Conservation (phyloP, 2,888 invertebrate genomes). For the Eristalis tenax region DNA sequence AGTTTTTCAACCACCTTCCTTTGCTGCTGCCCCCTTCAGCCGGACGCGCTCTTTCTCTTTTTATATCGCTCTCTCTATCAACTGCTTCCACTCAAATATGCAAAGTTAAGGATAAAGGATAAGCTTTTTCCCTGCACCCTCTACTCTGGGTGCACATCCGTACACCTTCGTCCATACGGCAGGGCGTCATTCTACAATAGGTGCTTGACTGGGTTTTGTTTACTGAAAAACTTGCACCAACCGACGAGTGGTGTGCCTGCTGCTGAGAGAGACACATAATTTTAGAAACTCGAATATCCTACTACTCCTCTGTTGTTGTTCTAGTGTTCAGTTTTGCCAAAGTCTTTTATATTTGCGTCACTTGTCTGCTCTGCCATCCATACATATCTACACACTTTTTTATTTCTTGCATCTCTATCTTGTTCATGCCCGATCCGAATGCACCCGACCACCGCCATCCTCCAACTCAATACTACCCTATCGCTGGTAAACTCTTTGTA, state of each 20-base stretch:
- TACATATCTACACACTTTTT: conserved; percentile 44
- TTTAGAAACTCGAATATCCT: conserved; percentile 52
- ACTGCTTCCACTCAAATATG: conserved; percentile 61
- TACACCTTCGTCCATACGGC: neutral
- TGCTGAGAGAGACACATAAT: conserved; percentile 27
- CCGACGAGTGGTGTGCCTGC: neutral
- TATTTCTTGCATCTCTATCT: neutral
- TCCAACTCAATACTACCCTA: neutral
- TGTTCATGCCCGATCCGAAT: neutral
- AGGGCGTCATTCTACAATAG: conserved; percentile 33
- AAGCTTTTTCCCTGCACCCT: conserved; percentile 36
- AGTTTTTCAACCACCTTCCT: conserved; percentile 3
- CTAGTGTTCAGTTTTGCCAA: conserved; percentile 64
- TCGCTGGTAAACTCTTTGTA: conserved; percentile 28
- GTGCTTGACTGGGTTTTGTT: conserved; percentile 63
- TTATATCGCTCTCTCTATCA: conserved; percentile 32
- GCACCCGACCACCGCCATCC: neutral
- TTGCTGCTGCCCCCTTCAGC: too few relatives aligned
- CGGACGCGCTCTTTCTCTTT: neutral
- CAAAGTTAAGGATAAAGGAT: conserved; percentile 68
- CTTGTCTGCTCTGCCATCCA: conserved; percentile 49
- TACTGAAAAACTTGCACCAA: conserved; percentile 62
- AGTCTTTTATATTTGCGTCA: conserved; percentile 66
- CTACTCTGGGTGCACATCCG: neutral
- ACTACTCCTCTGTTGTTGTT: conserved; percentile 36